phyloP scores from a whole-genome alignment of 1,140 invertebrate species.

The Drosophila pseudoananassae region DNA sequence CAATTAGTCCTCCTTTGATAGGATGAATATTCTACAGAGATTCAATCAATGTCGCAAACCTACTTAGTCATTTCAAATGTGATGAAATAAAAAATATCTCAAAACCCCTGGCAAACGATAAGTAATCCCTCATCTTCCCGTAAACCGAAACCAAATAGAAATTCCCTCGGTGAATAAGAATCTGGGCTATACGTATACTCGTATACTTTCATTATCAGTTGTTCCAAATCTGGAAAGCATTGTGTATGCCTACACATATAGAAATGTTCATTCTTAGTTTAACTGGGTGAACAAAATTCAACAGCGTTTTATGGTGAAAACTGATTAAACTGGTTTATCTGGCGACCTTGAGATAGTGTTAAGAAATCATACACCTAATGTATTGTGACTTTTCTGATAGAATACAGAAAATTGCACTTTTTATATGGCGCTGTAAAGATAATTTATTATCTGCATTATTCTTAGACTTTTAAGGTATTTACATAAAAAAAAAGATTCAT shows the following conservation, averaged over 20 bases:
- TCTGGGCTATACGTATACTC: neutral
- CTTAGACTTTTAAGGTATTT: neutral
- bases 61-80: neutral
- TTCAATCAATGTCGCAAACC: slow-evolving; percentile 33
- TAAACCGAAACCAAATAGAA: slow-evolving; percentile 1
- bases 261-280: neutral
- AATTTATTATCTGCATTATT: neutral
- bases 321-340: slow-evolving; percentile 16
- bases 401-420: neutral
- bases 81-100: slow-evolving; percentile 9
- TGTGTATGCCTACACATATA: neutral
- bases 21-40: slow-evolving; percentile 2
- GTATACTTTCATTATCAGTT: slow-evolving; percentile 10
- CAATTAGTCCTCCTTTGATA: slow-evolving; percentile 7
- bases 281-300: slow-evolving; percentile 1
- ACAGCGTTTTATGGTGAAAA: neutral
- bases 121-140: neutral
- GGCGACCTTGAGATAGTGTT: slow-evolving; percentile 27
- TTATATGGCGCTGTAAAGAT: neutral
- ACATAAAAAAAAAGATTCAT: neutral
- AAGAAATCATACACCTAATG: neutral
- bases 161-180: slow-evolving; percentile 4
- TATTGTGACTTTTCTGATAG: neutral
- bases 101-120: neutral
- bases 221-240: slow-evolving; percentile 5